Percentiles rank a stretch among this genome's conserved stretches.
phyloP scores from a whole-genome alignment of 2,797 vertebrate genomes.

The Gymnoscopelus braueri region DNA sequence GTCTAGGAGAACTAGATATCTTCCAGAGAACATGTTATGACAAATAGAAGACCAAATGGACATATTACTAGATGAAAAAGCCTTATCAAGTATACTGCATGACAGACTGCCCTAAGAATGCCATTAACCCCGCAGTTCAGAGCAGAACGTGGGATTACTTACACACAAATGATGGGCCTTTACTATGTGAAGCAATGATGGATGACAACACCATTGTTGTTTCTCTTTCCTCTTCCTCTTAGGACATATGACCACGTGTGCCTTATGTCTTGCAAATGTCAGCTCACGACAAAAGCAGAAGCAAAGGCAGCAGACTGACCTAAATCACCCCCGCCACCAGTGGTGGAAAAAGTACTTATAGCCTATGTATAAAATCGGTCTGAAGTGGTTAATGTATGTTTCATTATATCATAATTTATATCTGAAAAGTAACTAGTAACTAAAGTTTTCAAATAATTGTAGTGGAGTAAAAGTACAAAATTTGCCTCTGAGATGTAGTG shows the following conservation, averaged over 20 bases:
- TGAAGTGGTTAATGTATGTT: no score
- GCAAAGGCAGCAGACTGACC: neutral
- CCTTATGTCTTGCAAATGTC: neutral
- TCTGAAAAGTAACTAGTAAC: no score
- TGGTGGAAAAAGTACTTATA: no score
- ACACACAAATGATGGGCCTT: conserved; percentile 46
- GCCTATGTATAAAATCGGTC: no score
- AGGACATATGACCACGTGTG: conserved; percentile 10
- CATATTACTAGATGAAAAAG: conserved; percentile 11
- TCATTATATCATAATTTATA: no score
- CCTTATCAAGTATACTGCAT: conserved; percentile 24
- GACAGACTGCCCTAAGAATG: conserved; percentile 38
- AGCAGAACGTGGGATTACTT: conserved; percentile 47
- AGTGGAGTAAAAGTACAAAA: no score
- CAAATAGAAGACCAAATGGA: neutral
- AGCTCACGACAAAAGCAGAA: neutral
- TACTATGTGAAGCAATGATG: conserved; percentile 44
- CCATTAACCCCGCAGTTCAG: conserved; percentile 40
- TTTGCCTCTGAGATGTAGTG: no score
- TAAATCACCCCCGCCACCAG: neutral
- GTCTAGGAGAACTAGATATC: no score
- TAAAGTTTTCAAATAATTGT: no score
- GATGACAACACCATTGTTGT: conserved; percentile 30
- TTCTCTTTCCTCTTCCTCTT: conserved; percentile 11
- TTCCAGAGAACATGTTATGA: no score